Evolutionary conservation across 37 sponge, comb jelly and placozoan species (phyloP), one percentile per base, ranked within the genome.

Genomic region (Oscarella lobularis): DNA sequence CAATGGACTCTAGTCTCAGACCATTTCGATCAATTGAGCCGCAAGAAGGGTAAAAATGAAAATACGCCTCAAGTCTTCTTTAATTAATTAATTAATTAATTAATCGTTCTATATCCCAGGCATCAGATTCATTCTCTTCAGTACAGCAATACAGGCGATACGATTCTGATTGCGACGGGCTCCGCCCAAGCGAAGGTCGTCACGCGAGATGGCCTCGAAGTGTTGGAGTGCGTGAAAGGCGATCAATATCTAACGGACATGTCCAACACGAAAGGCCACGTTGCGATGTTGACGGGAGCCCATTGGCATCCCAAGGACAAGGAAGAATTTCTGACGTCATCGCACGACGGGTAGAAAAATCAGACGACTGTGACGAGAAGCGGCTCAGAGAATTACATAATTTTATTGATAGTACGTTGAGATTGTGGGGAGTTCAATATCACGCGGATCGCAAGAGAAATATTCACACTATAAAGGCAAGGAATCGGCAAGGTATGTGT

Each of bases 391-490:
- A n/a, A n/a, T n/a, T n/a, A n/a, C n/a, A n/a, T n/a, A n/a, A n/a
- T n/a, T n/a, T n/a, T n/a, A n/a, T n/a, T n/a, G n/a, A n/a, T 65
- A 85, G 92, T 77, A 81, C 92, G 14, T 76, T 96, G 39, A 73
- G 96, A 77, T 27, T 89, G 34, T 92, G 93, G 92, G 86, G 87
- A 71, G 91, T 90, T n/a, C n/a, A n/a, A n/a, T n/a, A n/a, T n/a
- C n/a, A n/a, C 30, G 78, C 85, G 78, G 71, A 84, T 1, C 75
- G 34, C 3, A 86, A 87, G 69, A 87, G 84, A 37, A 92, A 96
- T 39, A 87, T 78, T 31, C 84, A 91, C 38, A 86, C 92, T 1
- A 81, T 96, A 27, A 96, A 96, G 40, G 80, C 78, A 0, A 84
- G 83, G 65, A 85, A 85, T 67, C 78, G 77, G 40, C 86, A 96